Percentiles rank a stretch among this genome's conserved stretches.
These are phyloP conservation scores for Coendou prehensilis DNA, from an alignment of 2,797 vertebrate genomes.

Conservation along the genomic window DNA sequence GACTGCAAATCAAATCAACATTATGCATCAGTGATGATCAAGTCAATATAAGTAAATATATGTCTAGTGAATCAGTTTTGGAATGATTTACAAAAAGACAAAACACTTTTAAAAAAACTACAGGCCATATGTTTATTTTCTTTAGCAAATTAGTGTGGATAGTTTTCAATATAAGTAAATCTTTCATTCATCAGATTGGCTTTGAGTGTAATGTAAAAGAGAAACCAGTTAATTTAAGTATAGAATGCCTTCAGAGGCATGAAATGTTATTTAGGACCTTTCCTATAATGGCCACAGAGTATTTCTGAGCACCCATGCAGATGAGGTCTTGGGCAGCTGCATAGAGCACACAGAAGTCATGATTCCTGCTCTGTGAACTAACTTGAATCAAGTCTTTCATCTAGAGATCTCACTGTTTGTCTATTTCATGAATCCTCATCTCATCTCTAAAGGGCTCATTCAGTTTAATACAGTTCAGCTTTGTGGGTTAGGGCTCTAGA, in stretches of 20 bases:
- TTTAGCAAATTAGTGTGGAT: slow-evolving; percentile 53
- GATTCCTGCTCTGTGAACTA: slow-evolving; percentile 79
- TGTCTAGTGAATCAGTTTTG: slow-evolving; percentile 38
- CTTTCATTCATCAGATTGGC: slow-evolving; percentile 47
- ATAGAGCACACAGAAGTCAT: slow-evolving; percentile 67
- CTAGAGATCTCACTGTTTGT: slow-evolving; percentile 76
- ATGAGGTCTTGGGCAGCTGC: slow-evolving; percentile 81
- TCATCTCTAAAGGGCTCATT: slow-evolving; percentile 82
- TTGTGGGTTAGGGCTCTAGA: slow-evolving; percentile 74
- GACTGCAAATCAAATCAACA: slow-evolving; percentile 46
- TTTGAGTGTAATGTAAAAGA: slow-evolving; percentile 68
- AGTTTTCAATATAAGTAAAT: slow-evolving; percentile 54
- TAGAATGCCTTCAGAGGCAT: slow-evolving; percentile 43
- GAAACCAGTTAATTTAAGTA: slow-evolving; percentile 47
- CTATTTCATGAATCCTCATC: slow-evolving; percentile 80
- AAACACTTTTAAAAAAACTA: neutral
- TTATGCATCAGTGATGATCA: slow-evolving; percentile 59
- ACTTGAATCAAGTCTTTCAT: slow-evolving; percentile 85
- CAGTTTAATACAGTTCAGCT: slow-evolving; percentile 81
- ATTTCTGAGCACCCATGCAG: slow-evolving; percentile 70
- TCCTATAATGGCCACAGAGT: slow-evolving; percentile 33
- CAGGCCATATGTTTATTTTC: slow-evolving; percentile 48
- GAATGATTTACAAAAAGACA: neutral
- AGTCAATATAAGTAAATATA: slow-evolving; percentile 53
- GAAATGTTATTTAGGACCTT: slow-evolving; percentile 67